phyloP scores from a whole-genome alignment of 2,797 vertebrate genomes.

The Aselliscus stoliczkanus region DNA sequence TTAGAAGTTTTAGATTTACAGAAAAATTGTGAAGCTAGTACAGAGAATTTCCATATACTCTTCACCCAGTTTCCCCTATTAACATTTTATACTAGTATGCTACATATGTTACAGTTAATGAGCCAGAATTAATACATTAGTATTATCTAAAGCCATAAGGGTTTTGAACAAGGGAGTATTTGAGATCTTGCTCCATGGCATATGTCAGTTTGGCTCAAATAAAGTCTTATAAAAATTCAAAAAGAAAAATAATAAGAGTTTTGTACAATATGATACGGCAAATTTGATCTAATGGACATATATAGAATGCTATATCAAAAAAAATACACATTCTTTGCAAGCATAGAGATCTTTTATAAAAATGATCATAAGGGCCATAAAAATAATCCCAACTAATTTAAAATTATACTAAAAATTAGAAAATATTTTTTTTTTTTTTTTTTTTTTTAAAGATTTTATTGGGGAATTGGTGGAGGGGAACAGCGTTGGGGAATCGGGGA shows the following conservation, averaged over 20 bases:
- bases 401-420: not conserved
- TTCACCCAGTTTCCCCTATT: not conserved
- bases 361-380: not conserved
- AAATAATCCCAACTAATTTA: not conserved
- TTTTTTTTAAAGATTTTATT: too few relatives aligned
- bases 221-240: too few relatives aligned
- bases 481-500: too few relatives aligned
- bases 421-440: too few relatives aligned
- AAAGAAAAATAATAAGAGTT: not conserved
- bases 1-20: conserved; percentile 18
- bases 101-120: not conserved
- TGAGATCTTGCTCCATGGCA: too few relatives aligned
- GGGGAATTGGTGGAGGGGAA: too few relatives aligned
- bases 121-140: not conserved
- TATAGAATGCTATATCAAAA: not conserved
- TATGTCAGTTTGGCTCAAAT: too few relatives aligned
- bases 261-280: not conserved
- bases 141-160: not conserved
- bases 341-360: not conserved
- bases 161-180: not conserved
- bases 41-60: not conserved
- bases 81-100: not conserved
- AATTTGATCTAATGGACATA: not conserved
- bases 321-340: not conserved
- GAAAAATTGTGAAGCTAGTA: not conserved